Percentiles rank a stretch among this genome's conserved stretches.
Conservation (phyloP, 2,888 invertebrate genomes). For the Pterostichus niger region DNA sequence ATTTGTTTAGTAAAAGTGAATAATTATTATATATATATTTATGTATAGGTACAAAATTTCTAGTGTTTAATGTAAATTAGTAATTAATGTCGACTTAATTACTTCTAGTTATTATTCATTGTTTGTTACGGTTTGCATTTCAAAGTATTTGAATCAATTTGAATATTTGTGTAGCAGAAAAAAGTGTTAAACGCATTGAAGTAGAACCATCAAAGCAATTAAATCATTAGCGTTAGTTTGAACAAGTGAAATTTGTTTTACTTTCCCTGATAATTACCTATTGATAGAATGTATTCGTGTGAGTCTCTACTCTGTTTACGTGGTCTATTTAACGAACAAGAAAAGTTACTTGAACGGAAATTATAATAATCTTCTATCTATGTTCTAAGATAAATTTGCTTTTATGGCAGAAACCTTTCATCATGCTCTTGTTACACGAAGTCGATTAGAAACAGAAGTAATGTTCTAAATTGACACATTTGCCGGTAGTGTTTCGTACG, state of each 20-base stretch:
- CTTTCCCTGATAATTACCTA: conserved; percentile 12
- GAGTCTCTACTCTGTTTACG: neutral
- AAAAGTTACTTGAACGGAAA: conserved; percentile 7
- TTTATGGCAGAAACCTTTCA: conserved; percentile 3
- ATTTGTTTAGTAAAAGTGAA: neutral
- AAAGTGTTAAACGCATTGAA: neutral
- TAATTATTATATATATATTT: neutral
- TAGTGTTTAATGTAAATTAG: neutral
- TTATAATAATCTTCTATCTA: neutral
- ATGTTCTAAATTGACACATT: too few species aligned
- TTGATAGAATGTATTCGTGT: neutral
- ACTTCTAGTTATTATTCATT: neutral
- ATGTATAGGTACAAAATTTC: neutral
- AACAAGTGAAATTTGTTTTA: neutral
- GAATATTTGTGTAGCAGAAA: conserved; percentile 1
- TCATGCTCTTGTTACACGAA: neutral
- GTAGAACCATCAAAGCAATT: neutral
- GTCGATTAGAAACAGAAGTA: too few species aligned
- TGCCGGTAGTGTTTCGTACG: too few species aligned
- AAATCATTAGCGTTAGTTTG: neutral
- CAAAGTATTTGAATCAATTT: neutral
- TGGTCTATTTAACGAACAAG: neutral
- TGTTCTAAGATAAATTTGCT: neutral
- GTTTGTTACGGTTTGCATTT: neutral
- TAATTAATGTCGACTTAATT: neutral